Evolutionary conservation across 1,140 invertebrate species (phyloP).

Genomic region (Hirudo medicinalis): DNA sequence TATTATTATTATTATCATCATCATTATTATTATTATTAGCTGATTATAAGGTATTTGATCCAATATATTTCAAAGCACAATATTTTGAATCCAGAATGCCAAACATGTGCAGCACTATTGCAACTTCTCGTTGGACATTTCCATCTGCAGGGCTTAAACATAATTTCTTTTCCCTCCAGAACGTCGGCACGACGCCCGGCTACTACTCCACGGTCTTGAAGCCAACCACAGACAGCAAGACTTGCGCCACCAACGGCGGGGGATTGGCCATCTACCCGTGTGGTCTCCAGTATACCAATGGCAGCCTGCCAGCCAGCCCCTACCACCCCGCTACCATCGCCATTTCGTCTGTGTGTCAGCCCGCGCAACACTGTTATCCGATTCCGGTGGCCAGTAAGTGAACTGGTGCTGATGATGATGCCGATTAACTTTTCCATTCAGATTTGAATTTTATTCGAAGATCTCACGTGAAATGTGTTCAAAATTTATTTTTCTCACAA

Average conservation of each 20-base stretch:
- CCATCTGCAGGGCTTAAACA: no score
- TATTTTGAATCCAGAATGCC: no score
- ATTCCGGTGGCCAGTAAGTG: slow-evolving; percentile 3
- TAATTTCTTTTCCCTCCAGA: background rate
- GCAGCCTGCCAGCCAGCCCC: background rate
- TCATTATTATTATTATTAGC: no score
- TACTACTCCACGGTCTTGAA: slow-evolving; percentile 6
- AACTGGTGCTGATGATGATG: background rate
- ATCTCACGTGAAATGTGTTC: no score
- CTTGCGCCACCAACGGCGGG: background rate
- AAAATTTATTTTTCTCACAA: background rate
- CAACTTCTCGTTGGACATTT: no score
- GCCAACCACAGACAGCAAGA: background rate
- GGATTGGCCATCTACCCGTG: slow-evolving; percentile 7
- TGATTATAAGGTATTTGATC: no score
- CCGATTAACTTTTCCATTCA: no score
- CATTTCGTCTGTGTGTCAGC: slow-evolving; percentile 9
- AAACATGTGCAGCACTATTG: no score
- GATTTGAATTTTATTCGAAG: background rate
- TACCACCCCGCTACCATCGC: slow-evolving; percentile 1
- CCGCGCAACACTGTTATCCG: background rate
- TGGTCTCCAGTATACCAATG: slow-evolving; percentile 3
- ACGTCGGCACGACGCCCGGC: background rate
- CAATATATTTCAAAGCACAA: no score
- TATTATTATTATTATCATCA: no score